These are phyloP conservation scores for Orientallactaga bullata DNA, from an alignment of 2,113 vertebrate species.

Conservation along the genomic window DNA sequence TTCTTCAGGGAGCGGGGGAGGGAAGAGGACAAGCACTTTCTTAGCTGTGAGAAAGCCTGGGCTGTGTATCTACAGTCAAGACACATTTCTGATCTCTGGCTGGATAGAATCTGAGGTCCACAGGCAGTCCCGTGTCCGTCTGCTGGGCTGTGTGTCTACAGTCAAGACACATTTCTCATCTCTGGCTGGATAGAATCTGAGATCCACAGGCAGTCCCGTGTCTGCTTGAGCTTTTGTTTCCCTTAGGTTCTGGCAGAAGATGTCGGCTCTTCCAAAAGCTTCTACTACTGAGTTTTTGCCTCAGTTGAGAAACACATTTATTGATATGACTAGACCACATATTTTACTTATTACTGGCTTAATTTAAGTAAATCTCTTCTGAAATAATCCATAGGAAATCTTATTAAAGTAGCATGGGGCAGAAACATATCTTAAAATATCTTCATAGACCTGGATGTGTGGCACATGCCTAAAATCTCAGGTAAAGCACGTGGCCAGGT, in stretches of 20 bases:
- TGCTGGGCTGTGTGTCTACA: not conserved
- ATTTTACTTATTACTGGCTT: not conserved
- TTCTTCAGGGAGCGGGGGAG: not conserved
- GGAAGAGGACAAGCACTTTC: not conserved
- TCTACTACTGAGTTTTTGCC: not conserved
- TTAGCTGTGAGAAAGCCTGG: not conserved
- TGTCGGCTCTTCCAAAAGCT: not conserved
- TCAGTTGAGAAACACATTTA: constrained; percentile 12
- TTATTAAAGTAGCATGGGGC: not conserved
- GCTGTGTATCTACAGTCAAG: not conserved
- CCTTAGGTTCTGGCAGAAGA: not conserved
- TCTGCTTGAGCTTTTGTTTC: not conserved
- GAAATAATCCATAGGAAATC: constrained; percentile 9
- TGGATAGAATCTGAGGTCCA: not conserved
- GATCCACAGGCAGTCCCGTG: not conserved
- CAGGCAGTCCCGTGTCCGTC: not conserved
- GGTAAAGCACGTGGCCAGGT: not conserved
- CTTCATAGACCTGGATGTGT: not conserved
- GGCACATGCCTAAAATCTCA: not conserved
- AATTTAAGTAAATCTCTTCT: constrained; percentile 17
- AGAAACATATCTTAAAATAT: not conserved
- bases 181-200: not conserved
- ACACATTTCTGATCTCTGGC: not conserved
- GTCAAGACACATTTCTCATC: not conserved
- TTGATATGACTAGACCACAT: not conserved